Base-by-base conservation (phyloP, 2,888 invertebrate species). In the Pardosa pseudoannulata region DNA sequence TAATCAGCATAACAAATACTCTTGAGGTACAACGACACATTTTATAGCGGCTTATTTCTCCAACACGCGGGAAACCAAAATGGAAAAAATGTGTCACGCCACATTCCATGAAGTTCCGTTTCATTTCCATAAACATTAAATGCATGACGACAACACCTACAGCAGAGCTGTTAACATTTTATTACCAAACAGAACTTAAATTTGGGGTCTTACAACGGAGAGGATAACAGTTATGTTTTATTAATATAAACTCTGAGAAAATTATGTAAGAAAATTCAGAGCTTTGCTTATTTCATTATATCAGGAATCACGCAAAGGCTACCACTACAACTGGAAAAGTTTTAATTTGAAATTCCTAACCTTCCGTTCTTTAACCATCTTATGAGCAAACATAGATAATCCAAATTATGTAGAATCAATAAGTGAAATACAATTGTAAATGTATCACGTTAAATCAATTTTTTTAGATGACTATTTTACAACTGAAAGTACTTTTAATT, bases 1-100 rank as follows among this genome's bases (percentile, higher is more conserved):
- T 83, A 83, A 83, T 83, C 82, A 83, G 82, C 82, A 83, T 83
- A 76, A 83, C 82, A 83, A 83, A 83, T 76, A 83, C 71, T 76
- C 76, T 62, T 62, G 70, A 56, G 29, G 62, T 70, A 62, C 68
- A 32, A 50, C 65, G 65, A 76, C 82, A 83, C 82, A 83, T 83
- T 76, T 83, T 76, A 83, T 76, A 76, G 76, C 32, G 36, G 76
- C 82, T 76, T 76, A 70, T 71, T 76, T 75, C 71, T 72, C 36
- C 50, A 64, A 65, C 64, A 46, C 28, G 68, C 62, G 32, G 39
- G 29, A 56, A 74, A 74, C 68, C 36, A 72, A 70, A 67, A 29
- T 31, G n/a, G 46, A 41, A 71, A 64, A 71, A 28, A 72, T 29
- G 71, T 50, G 82, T 83, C 82, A 83, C 82, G 82, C 82, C 65